Evolutionary conservation across 2,113 vertebrate genomes (phyloP).

Genomic region (Paradoxurus hermaphroditus): DNA sequence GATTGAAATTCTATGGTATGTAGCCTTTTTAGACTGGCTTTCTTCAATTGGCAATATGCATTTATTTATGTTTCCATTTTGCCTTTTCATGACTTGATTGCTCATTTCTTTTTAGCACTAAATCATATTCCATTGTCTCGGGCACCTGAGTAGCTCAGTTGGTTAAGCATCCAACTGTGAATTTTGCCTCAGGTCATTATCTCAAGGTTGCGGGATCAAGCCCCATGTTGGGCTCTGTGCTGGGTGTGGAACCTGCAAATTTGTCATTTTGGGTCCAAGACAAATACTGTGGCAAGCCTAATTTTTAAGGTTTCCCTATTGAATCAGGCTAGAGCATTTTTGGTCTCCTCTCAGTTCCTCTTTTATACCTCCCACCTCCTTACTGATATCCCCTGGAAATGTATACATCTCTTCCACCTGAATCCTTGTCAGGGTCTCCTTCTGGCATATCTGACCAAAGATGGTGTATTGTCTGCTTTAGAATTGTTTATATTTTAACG

Average conservation of each 20-base stretch:
- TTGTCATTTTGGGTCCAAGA: not conserved
- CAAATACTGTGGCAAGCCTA: not conserved
- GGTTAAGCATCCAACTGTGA: no score
- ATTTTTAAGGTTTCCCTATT: not conserved
- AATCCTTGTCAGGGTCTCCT: not conserved
- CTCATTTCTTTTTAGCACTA: not conserved
- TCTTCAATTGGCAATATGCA: not conserved
- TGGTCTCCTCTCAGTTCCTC: not conserved
- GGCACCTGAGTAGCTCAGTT: no score
- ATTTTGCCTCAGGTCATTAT: no score
- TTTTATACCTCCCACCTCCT: accelerated
- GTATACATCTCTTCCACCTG: not conserved
- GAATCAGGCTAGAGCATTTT: not conserved
- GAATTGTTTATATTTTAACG: not conserved
- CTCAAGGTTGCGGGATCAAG: no score
- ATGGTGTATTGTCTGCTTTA: not conserved
- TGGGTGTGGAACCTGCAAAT: not conserved
- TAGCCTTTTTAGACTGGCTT: not conserved
- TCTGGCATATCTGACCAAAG: not conserved
- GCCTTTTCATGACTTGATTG: not conserved
- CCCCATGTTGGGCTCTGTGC: no score
- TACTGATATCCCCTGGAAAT: not conserved
- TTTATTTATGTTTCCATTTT: not conserved
- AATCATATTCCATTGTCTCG: not conserved
- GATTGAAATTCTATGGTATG: not conserved